Conservation (phyloP, 2,888 invertebrate species). For the Ochlodes sylvanus region DNA sequence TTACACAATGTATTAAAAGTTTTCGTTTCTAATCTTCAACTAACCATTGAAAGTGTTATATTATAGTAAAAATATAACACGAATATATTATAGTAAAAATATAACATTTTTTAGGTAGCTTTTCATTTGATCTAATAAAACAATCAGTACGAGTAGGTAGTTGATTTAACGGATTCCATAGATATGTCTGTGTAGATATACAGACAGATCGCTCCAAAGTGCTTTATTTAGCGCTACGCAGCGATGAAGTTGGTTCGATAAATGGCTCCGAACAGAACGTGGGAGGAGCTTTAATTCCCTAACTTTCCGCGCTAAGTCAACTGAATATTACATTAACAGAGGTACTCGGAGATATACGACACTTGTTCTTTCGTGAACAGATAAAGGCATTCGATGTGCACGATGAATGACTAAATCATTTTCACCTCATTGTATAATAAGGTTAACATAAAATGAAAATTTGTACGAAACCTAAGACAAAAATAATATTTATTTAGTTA, state of each 20-base stretch:
- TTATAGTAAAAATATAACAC: too few relatives aligned
- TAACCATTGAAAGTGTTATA: too few relatives aligned
- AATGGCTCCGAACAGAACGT: constrained; percentile 36
- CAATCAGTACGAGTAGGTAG: background rate
- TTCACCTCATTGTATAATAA: background rate
- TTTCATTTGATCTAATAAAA: background rate
- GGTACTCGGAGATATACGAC: constrained; percentile 34
- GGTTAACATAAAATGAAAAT: too few relatives aligned
- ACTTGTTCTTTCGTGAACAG: constrained; percentile 37
- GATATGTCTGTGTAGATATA: too few relatives aligned
- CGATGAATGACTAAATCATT: constrained; percentile 15
- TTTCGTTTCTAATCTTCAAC: too few relatives aligned
- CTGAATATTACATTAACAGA: constrained; percentile 42
- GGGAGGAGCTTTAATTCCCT: constrained; percentile 36
- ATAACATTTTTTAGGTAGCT: too few relatives aligned
- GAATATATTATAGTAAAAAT: too few relatives aligned
- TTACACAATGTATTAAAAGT: too few relatives aligned
- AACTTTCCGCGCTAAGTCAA: constrained; percentile 40
- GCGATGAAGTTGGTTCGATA: constrained; percentile 39
- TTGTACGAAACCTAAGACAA: too few relatives aligned
- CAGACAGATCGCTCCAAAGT: constrained; percentile 19
- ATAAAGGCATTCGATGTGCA: constrained; percentile 26
- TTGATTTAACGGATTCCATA: background rate
- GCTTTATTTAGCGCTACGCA: constrained; percentile 30
- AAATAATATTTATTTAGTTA: too few relatives aligned